Evolutionary conservation across 2,113 vertebrate species (phyloP).

Genomic region (Psammodynastes pulverulentus): DNA sequence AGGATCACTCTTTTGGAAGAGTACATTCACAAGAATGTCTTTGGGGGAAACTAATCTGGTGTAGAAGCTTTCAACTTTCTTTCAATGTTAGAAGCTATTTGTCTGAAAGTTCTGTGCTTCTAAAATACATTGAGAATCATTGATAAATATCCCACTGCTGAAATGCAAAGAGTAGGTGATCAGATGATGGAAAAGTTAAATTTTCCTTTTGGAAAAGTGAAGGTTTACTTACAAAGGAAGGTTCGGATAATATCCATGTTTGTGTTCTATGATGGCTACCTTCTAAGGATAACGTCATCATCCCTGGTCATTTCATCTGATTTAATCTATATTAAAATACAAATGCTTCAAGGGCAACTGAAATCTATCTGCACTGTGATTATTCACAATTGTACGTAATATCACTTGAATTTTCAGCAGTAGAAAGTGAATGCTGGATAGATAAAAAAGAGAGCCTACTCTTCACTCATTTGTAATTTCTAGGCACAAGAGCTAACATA

Average conservation of each 20-base stretch:
- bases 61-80: background rate
- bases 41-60: background rate
- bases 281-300: background rate
- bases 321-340: background rate
- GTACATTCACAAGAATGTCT: background rate
- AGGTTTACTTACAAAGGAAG: background rate
- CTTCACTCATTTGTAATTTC: slow-evolving; percentile 28
- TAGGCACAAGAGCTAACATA: slow-evolving; percentile 39
- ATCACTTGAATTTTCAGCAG: background rate
- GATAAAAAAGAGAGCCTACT: background rate
- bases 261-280: background rate
- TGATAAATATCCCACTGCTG: background rate
- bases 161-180: background rate
- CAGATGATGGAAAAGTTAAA: background rate
- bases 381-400: background rate
- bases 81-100: background rate
- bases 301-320: background rate
- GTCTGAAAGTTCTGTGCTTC: background rate
- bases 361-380: slow-evolving; percentile 15
- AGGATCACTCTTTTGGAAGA: background rate
- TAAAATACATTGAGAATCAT: background rate
- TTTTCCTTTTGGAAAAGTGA: background rate
- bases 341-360: background rate
- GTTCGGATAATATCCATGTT: background rate
- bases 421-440: slow-evolving; percentile 21